Percentiles rank a stretch among this genome's conserved stretches.
phyloP scores from a whole-genome alignment of 2,888 invertebrate genomes.

The Cylindroiulus punctatus region DNA sequence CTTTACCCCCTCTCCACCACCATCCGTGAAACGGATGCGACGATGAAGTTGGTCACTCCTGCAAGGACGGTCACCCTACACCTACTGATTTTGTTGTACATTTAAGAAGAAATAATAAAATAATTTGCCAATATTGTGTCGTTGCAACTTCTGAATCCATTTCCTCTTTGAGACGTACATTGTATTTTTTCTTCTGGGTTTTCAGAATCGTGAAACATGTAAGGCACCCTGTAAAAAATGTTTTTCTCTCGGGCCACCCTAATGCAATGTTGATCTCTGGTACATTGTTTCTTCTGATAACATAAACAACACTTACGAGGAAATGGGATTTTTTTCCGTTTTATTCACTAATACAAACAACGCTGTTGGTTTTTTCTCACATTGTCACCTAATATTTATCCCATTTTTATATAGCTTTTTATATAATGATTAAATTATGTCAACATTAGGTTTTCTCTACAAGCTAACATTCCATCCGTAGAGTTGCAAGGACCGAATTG shows the following conservation, averaged over 20 bases:
- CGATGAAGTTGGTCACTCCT: too few species aligned
- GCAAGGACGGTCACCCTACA: background rate
- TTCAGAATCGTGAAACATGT: too few species aligned
- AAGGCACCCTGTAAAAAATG: too few species aligned
- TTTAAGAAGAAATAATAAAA: background rate
- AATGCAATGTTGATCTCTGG: background rate
- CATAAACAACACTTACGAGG: background rate
- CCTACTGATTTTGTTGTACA: conserved; percentile 4
- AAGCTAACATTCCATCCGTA: background rate
- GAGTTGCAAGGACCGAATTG: too few species aligned
- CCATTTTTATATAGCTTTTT: background rate
- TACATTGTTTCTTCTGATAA: background rate
- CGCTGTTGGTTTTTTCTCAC: background rate
- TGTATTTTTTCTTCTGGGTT: too few species aligned
- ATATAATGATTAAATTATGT: background rate
- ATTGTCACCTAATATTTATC: too few species aligned
- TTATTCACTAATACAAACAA: background rate
- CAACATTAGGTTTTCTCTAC: background rate
- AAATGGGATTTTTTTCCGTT: background rate
- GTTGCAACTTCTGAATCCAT: too few species aligned
- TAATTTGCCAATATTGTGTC: conserved; percentile 1
- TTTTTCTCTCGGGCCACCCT: background rate
- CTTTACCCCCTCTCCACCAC: too few species aligned
- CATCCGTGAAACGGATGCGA: background rate
- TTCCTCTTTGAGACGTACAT: too few species aligned